Evolutionary conservation across 2,888 invertebrate genomes (phyloP).

Genomic region (Hypselothyrea guttata): DNA sequence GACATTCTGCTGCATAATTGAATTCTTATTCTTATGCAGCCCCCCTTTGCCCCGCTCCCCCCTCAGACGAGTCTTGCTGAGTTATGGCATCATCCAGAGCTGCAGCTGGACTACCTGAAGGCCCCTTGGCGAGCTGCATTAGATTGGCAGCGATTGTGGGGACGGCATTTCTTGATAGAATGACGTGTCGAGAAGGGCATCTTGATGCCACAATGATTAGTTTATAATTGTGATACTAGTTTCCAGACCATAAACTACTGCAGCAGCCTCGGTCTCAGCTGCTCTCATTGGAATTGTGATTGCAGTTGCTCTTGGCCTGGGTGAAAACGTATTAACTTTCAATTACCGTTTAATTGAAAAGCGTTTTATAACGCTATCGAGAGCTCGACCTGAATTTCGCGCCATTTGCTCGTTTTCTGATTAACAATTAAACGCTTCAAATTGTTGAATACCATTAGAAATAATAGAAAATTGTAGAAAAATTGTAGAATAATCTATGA

Average conservation of each 20-base stretch:
- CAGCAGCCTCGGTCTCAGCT: not conserved
- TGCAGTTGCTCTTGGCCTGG: too few relatives aligned
- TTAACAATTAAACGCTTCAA: conserved; percentile 20
- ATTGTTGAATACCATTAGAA: conserved; percentile 21
- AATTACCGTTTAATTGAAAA: conserved; percentile 65
- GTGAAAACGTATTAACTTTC: conserved; percentile 1
- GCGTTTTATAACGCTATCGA: conserved; percentile 41
- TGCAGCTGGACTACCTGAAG: conserved; percentile 59
- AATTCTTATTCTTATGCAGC: conserved; percentile 67
- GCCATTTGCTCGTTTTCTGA: conserved; percentile 16
- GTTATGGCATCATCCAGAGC: conserved; percentile 78
- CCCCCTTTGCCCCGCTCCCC: not conserved
- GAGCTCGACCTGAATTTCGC: conserved; percentile 7
- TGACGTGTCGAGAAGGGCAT: conserved; percentile 69
- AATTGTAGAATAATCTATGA: too few relatives aligned
- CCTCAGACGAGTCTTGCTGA: conserved; percentile 45
- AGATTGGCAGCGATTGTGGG: conserved; percentile 47
- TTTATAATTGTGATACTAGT: conserved; percentile 67
- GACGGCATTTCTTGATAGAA: conserved; percentile 59
- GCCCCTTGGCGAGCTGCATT: conserved; percentile 32
- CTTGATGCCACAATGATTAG: conserved; percentile 67
- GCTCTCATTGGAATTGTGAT: conserved; percentile 9
- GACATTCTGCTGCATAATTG: conserved; percentile 75
- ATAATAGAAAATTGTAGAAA: not conserved
- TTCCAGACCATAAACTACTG: not conserved